Base-by-base conservation (phyloP, 1,140 invertebrate genomes). In the Megathymus violae region DNA sequence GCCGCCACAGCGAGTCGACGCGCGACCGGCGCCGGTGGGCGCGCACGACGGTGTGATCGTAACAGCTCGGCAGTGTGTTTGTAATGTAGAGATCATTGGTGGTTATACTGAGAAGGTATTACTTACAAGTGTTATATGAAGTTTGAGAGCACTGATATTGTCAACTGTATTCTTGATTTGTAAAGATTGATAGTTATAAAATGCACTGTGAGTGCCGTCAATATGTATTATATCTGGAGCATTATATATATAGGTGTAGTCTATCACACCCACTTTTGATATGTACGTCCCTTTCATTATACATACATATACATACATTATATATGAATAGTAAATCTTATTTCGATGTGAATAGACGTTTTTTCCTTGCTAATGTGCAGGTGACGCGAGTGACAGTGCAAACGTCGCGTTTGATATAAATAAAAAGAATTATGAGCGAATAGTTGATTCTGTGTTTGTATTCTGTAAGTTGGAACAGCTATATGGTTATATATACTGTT, bases 371-470 rank as follows among this genome's bases (percentile, higher is more conserved):
- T 11, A 36, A 36, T 3, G 34, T 36, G 73, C 62, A 52, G 48
- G 51, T 64, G 62, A 58, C 58, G 52, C 40, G 65, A 70, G 78
- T 80, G 73, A 77, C 71, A 70, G 70, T 82, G 82, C 80, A 80
- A 82, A 81, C 78, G 74, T 71, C 69, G 70, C 59, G 63, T 65
- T 64, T 14, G 36, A 63, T 38, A 62, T 67, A 43, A 56, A 62
- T 38, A 52, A 38, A 46, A 58, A 64, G 50, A 58, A 47, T 41
- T 62, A 64, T 70, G 78, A 82, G 73, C 74, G 78, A 77, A 81
- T 78, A 83, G 76, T 75, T 76, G 77, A 80, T 82, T 82, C 73
- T 80, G 79, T 83, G 74, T 86, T 84, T 82, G 79, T 82, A 82
- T 77, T 82, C 72, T 70, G 74, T 80, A 79, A 83, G 76, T 76